phyloP scores from a whole-genome alignment of 2,797 vertebrate species.

The Picus viridis region DNA sequence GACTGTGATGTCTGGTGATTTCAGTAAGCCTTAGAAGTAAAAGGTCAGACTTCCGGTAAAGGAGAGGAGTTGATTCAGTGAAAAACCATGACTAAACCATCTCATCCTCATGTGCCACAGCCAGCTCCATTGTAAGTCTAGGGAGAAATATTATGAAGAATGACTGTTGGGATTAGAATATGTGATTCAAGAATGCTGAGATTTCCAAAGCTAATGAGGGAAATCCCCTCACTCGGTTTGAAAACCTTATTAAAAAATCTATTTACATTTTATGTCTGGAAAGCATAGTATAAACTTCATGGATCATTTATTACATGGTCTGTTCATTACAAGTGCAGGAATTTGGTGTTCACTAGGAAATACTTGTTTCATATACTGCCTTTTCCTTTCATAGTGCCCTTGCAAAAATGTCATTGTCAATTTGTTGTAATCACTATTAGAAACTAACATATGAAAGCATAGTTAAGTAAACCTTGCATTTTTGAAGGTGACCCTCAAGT shows the following conservation, averaged over 20 bases:
- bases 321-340: conserved; percentile 36
- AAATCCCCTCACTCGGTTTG: conserved; percentile 40
- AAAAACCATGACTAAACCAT: conserved; percentile 35
- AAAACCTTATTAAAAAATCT: background rate
- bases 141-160: background rate
- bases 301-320: background rate
- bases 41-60: conserved; percentile 32
- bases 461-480: conserved; percentile 13
- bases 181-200: background rate
- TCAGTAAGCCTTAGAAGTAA: conserved; percentile 28
- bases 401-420: conserved; percentile 30
- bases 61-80: conserved; percentile 5
- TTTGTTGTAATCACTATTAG: conserved; percentile 52
- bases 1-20: conserved; percentile 16
- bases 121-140: background rate
- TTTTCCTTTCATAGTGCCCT: conserved; percentile 37
- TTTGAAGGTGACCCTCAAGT: conserved; percentile 32
- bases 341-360: conserved; percentile 16
- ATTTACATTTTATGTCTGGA: conserved; percentile 32
- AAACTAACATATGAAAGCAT: background rate
- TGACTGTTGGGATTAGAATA: background rate
- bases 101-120: conserved; percentile 14
- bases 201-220: conserved; percentile 38
- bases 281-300: background rate
- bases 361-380: background rate